Evolutionary conservation across 2,888 invertebrate species (phyloP).

Genomic region (Spatulosminthurus flaviceps): DNA sequence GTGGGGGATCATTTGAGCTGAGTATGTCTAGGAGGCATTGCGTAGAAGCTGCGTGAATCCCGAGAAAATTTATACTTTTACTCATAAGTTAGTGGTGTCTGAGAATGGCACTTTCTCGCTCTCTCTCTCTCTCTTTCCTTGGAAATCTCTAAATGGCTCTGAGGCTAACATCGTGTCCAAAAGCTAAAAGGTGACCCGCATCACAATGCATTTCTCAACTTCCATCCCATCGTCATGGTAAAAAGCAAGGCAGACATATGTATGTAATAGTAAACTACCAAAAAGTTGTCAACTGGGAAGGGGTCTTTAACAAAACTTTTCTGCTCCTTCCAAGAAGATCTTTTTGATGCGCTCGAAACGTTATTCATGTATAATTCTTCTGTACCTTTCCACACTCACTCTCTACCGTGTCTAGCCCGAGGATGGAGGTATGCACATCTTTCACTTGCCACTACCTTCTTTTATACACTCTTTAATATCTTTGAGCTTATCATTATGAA

Average conservation of each 20-base stretch:
- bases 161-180: background rate
- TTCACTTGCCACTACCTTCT: too few species aligned
- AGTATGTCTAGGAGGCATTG: background rate
- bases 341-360: background rate
- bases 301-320: background rate
- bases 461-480: too few species aligned
- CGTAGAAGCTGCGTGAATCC: background rate
- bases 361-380: background rate
- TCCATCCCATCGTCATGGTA: too few species aligned
- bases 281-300: background rate
- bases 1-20: too few species aligned
- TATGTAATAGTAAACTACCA: too few species aligned
- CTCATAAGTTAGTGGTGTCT: slow-evolving; percentile 29
- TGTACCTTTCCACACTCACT: background rate
- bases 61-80: slow-evolving; percentile 24
- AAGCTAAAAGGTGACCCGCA: slow-evolving; percentile 14
- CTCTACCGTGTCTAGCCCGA: too few species aligned
- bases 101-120: slow-evolving; percentile 42
- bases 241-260: too few species aligned
- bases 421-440: too few species aligned
- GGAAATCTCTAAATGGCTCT: background rate
- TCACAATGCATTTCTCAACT: background rate
- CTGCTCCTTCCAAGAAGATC: background rate
- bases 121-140: slow-evolving; percentile 11
- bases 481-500: too few species aligned